phyloP scores from a whole-genome alignment of 2,113 vertebrate species.

The Salvelinus fontinalis region DNA sequence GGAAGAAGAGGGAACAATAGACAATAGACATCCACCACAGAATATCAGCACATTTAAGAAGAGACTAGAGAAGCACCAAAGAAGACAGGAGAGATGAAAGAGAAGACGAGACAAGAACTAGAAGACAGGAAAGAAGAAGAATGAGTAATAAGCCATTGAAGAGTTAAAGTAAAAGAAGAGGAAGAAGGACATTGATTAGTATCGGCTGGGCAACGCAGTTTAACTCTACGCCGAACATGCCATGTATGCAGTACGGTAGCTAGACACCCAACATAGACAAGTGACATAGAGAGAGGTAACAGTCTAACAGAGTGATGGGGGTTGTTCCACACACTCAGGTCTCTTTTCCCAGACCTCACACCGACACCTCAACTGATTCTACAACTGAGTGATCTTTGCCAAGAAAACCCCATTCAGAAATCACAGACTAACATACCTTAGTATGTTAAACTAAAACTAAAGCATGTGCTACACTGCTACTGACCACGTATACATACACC shows the following conservation, averaged over 20 bases:
- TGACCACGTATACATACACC: too few species aligned
- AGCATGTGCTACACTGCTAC: too few species aligned
- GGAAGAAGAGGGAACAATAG: conserved; percentile 54
- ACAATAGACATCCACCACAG: conserved; percentile 45
- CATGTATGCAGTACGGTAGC: not conserved
- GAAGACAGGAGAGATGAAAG: not conserved
- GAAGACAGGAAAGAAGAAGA: not conserved
- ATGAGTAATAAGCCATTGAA: not conserved
- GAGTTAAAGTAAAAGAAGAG: not conserved
- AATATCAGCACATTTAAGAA: not conserved
- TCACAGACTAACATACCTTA: too few species aligned
- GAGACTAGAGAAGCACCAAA: not conserved
- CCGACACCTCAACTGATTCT: not conserved
- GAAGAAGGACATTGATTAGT: not conserved
- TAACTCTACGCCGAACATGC: not conserved
- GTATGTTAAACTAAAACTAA: too few species aligned
- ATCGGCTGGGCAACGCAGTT: not conserved
- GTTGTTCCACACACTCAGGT: not conserved
- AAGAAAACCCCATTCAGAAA: too few species aligned
- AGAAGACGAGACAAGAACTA: not conserved
- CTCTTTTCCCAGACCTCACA: not conserved
- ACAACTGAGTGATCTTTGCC: too few species aligned
- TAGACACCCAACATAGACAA: not conserved
- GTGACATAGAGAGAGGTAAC: not conserved
- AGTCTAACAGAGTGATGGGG: too few species aligned